Evolutionary conservation across 2,797 vertebrate species (phyloP).

Genomic region (Mustela erminea): DNA sequence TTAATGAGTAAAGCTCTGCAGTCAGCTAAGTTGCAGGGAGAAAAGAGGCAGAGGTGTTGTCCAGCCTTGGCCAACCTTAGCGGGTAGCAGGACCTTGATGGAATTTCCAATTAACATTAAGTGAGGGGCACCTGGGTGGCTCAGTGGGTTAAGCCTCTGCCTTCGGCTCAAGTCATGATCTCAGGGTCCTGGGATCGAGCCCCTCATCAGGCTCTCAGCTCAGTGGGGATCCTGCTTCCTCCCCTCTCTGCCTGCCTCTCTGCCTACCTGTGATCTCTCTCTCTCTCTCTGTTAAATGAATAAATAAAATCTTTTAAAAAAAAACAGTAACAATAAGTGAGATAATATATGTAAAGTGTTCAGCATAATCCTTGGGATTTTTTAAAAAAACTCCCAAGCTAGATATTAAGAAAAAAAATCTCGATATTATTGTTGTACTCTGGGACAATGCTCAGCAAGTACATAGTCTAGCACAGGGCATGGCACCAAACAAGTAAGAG

Average conservation of each 20-base stretch:
- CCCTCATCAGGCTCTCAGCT: background rate
- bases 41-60: background rate
- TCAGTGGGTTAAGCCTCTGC: background rate
- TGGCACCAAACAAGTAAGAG: background rate
- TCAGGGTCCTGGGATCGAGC: background rate
- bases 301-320: background rate
- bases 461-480: background rate
- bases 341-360: background rate
- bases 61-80: background rate
- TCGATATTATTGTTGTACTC: background rate
- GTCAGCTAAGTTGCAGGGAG: background rate
- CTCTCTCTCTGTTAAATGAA: background rate
- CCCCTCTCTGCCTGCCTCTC: no score
- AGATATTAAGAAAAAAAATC: background rate
- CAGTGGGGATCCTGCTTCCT: background rate
- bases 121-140: background rate
- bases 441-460: background rate
- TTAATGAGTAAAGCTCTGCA: background rate
- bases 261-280: background rate
- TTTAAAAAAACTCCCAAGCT: background rate
- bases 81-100: background rate
- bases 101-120: background rate
- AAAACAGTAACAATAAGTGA: background rate
- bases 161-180: background rate
- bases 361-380: background rate